These are phyloP conservation scores for Patella caerulea DNA, from an alignment of 2,888 invertebrate genomes.

Conservation along the genomic window DNA sequence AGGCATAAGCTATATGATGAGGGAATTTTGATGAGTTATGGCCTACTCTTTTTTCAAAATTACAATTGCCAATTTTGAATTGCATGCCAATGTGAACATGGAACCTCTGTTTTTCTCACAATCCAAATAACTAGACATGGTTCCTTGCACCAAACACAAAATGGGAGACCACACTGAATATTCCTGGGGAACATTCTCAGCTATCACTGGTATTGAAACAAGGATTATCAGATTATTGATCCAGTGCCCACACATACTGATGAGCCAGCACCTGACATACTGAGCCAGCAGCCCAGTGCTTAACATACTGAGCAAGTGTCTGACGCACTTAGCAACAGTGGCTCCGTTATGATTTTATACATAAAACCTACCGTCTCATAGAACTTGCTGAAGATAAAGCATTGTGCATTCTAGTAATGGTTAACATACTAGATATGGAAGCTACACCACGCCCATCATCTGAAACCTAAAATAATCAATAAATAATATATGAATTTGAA, in stretches of 20 bases:
- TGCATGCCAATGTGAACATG: background rate
- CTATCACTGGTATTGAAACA: background rate
- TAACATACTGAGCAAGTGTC: background rate
- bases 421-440: conserved; percentile 74
- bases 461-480: conserved; percentile 66
- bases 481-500: background rate
- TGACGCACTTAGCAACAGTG: background rate
- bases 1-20: background rate
- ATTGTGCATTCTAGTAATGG: conserved; percentile 75
- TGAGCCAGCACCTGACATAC: conserved; percentile 8
- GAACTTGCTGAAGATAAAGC: conserved; percentile 70
- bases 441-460: conserved; percentile 74
- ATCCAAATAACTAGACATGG: too few species aligned
- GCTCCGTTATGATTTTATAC: background rate
- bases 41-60: background rate
- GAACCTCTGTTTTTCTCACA: too few species aligned
- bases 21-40: too few species aligned
- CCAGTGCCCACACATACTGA: background rate
- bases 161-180: background rate
- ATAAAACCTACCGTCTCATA: conserved; percentile 72
- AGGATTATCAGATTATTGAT: conserved; percentile 4
- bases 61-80: background rate
- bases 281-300: too few species aligned
- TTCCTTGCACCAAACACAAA: background rate
- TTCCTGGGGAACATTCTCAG: too few species aligned